phyloP scores from a whole-genome alignment of 2,797 vertebrate species.

The Streptopelia turtur region DNA sequence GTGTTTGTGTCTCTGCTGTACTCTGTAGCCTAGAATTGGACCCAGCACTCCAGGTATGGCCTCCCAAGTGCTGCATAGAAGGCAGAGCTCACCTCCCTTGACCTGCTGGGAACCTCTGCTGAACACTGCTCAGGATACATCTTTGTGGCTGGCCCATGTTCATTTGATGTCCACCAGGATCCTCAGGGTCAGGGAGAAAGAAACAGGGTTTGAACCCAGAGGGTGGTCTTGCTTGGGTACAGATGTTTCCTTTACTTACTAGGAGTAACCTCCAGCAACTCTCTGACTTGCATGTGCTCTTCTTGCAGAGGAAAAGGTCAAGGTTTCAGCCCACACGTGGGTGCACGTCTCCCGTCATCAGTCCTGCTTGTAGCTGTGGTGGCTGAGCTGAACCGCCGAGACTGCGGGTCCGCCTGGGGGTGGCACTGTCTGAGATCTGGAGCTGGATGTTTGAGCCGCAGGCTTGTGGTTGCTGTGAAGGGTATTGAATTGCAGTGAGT shows the following conservation, averaged over 20 bases:
- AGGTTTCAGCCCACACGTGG: fast-evolving
- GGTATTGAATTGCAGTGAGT: neutral
- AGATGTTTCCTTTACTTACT: neutral
- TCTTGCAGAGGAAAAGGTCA: neutral
- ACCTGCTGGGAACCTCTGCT: neutral
- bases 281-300: neutral
- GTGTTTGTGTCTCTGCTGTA: neutral
- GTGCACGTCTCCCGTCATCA: neutral
- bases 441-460: neutral
- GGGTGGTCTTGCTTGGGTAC: neutral
- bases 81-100: neutral
- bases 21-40: neutral
- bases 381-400: neutral
- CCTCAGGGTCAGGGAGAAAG: neutral
- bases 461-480: neutral
- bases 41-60: neutral
- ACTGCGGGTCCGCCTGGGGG: fast-evolving
- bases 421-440: neutral
- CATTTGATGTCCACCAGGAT: neutral
- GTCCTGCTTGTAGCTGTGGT: neutral
- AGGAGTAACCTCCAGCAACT: too few relatives aligned
- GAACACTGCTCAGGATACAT: neutral
- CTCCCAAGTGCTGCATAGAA: neutral
- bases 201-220: neutral
- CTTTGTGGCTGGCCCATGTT: neutral